Evolutionary conservation across 2,797 vertebrate species (phyloP).

Genomic region (Squalus acanthias): DNA sequence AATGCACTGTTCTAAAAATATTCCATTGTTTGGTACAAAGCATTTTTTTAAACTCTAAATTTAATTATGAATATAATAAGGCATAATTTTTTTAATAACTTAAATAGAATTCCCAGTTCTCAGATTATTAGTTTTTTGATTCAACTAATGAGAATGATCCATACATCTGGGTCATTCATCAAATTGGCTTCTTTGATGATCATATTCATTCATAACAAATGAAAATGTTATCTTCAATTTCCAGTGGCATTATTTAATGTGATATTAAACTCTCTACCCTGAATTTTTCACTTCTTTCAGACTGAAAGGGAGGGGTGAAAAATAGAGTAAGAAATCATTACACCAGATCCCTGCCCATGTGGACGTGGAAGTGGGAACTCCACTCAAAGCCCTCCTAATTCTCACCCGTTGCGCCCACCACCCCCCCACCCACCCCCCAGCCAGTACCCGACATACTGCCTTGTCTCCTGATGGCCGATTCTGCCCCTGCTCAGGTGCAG

Average conservation of each 20-base stretch:
- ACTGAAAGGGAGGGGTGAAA: background rate
- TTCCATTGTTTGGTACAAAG: background rate
- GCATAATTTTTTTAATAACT: background rate
- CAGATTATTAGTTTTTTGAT: background rate
- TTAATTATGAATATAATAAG: background rate
- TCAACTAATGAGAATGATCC: background rate
- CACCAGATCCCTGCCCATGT: background rate
- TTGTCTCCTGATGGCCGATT: no score
- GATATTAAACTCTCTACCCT: background rate
- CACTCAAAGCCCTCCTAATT: no score
- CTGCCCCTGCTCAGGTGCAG: no score
- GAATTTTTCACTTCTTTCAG: background rate
- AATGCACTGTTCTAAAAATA: background rate
- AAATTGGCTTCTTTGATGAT: background rate
- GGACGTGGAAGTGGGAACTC: no score
- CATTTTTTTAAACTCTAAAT: background rate
- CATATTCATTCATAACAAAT: conserved; percentile 7
- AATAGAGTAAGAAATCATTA: background rate
- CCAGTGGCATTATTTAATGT: background rate
- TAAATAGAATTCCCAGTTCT: conserved; percentile 6
- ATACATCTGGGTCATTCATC: background rate
- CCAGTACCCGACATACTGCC: no score
- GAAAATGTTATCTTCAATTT: background rate
- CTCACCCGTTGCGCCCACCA: no score
- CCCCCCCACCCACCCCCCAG: no score